Conservation (phyloP, 2,113 vertebrate species). For the Oncorhynchus nerka region DNA sequence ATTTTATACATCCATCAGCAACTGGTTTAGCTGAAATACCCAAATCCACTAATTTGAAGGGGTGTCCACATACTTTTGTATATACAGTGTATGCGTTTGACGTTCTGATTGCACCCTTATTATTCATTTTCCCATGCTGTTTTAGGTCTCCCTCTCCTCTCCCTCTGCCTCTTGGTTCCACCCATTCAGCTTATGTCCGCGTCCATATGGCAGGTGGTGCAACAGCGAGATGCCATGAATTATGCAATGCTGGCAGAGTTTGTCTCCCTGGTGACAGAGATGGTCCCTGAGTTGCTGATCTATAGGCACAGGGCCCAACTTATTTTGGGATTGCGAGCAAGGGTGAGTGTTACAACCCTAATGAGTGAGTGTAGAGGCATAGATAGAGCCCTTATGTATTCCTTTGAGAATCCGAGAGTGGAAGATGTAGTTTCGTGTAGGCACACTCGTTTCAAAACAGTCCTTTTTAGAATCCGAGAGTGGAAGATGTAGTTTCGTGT, state of each 20-base stretch:
- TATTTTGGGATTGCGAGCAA: slow-evolving; percentile 73
- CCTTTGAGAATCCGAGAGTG: too few species aligned
- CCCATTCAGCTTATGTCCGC: slow-evolving; percentile 69
- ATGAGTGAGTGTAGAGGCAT: background rate
- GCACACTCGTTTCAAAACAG: too few species aligned
- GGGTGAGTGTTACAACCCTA: slow-evolving; percentile 56
- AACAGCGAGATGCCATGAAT: slow-evolving; percentile 44
- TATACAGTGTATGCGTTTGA: background rate
- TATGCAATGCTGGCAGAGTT: slow-evolving; percentile 73
- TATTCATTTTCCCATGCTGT: too few species aligned
- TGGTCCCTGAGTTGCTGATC: slow-evolving; percentile 71
- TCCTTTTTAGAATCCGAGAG: too few species aligned
- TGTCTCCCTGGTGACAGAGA: slow-evolving; percentile 58
- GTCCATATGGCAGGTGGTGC: slow-evolving; percentile 67
- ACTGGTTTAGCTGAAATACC: too few species aligned
- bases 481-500: too few species aligned
- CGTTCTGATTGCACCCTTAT: background rate
- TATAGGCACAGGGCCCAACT: slow-evolving; percentile 71
- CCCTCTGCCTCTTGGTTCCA: slow-evolving; percentile 60
- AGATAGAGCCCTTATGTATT: background rate
- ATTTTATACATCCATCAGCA: too few species aligned
- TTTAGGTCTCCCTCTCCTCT: slow-evolving; percentile 37
- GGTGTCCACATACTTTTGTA: too few species aligned
- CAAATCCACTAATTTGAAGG: too few species aligned
- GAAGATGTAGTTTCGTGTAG: too few species aligned